A percentile compares a stretch with the other conserved stretches of the same genome.
Evolutionary conservation across 2,797 vertebrate genomes (phyloP).

Genomic region (Potorous gilbertii): DNA sequence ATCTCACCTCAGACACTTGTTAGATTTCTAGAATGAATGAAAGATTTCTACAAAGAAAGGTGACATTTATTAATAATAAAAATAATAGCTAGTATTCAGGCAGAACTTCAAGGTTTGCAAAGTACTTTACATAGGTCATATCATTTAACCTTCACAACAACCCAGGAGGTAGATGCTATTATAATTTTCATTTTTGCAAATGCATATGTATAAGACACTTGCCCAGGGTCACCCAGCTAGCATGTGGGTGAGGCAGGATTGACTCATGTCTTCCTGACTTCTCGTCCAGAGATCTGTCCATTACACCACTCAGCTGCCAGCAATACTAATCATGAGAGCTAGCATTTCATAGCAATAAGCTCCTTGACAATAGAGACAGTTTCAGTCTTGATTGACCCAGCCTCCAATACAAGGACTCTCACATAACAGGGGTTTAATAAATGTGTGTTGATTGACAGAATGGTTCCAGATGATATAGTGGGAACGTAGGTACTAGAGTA

Average conservation of each 20-base stretch:
- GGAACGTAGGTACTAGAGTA: neutral
- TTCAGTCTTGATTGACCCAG: neutral
- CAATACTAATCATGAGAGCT: neutral
- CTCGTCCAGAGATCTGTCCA: neutral
- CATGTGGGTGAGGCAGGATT: neutral
- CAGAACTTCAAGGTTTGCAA: neutral
- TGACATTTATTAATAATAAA: neutral
- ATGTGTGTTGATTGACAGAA: neutral
- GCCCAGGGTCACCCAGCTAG: neutral
- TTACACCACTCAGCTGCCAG: neutral
- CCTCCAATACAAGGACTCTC: neutral
- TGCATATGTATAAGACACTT: neutral
- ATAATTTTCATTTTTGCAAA: neutral
- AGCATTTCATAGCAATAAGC: neutral
- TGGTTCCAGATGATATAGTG: neutral
- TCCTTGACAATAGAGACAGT: neutral
- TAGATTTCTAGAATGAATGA: neutral
- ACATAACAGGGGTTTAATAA: neutral
- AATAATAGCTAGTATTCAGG: neutral
- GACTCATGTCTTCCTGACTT: neutral
- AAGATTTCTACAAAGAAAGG: neutral
- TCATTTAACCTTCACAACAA: neutral
- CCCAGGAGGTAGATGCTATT: too few relatives aligned
- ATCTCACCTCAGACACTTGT: neutral
- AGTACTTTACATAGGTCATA: neutral